Percentiles rank a stretch among this genome's conserved stretches.
Evolutionary conservation across 2,797 vertebrate species (phyloP).

Genomic region (Microchirus variegatus): DNA sequence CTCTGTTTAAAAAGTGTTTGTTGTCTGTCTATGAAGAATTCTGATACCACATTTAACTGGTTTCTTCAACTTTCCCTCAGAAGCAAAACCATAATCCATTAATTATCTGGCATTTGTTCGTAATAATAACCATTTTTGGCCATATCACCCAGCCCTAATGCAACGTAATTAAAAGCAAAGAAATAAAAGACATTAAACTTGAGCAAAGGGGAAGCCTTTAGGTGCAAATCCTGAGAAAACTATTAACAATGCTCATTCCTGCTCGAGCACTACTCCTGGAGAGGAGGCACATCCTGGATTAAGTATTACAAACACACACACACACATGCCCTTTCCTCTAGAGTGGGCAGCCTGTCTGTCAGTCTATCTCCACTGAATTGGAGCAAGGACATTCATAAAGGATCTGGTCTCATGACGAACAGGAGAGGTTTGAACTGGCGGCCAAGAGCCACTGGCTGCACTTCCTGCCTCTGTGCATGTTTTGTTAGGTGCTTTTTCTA

Average conservation of each 20-base stretch:
- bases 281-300: slow-evolving; percentile 50
- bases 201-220: not conserved
- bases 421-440: slow-evolving; percentile 61
- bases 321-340: slow-evolving; percentile 28
- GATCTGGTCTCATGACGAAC: slow-evolving; percentile 62
- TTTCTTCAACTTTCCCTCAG: no score
- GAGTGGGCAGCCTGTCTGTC: slow-evolving; percentile 47
- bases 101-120: no score
- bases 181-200: not conserved
- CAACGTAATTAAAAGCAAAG: no score
- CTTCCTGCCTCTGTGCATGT: slow-evolving; percentile 72
- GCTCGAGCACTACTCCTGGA: slow-evolving; percentile 24
- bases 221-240: slow-evolving; percentile 14
- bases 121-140: no score
- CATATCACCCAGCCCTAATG: no score
- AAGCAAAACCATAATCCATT: no score
- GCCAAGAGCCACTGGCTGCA: slow-evolving; percentile 68
- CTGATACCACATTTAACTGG: no score
- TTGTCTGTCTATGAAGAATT: no score
- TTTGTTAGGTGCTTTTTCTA: slow-evolving; percentile 72
- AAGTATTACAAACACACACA: slow-evolving; percentile 18
- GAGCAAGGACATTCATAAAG: slow-evolving; percentile 57
- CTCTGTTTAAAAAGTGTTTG: no score
- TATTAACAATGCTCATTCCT: slow-evolving; percentile 15
- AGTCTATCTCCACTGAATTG: slow-evolving; percentile 43